phyloP scores from a whole-genome alignment of 2,113 vertebrate species.

The Catharus fuscescens region DNA sequence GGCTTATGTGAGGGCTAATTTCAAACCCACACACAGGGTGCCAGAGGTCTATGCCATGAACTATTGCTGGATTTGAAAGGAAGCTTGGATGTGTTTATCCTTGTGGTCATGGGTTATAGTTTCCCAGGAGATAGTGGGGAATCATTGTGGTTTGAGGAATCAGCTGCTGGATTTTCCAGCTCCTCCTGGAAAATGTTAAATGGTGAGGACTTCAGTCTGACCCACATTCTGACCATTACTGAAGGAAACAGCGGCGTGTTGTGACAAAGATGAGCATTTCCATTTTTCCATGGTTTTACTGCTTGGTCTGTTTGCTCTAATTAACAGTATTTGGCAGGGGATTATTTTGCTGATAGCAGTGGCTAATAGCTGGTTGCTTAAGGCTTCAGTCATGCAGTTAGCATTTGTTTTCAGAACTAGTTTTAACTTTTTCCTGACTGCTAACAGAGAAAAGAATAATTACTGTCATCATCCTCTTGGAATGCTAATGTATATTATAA shows the following conservation, averaged over 20 bases:
- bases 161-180: not conserved
- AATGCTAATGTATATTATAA: not conserved
- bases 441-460: not conserved
- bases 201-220: not conserved
- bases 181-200: not conserved
- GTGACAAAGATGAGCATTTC: not conserved
- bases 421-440: not conserved
- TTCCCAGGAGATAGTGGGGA: not conserved
- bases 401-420: not conserved
- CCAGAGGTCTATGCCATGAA: not conserved
- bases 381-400: not conserved
- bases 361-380: not conserved
- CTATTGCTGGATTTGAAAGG: not conserved
- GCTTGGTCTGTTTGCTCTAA: not conserved
- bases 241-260: not conserved
- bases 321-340: not conserved
- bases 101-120: rapidly evolving
- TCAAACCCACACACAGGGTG: not conserved
- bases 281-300: not conserved
- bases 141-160: not conserved
- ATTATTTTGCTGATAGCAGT: not conserved
- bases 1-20: not conserved
- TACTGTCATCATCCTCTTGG: not conserved
- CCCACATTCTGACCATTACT: not conserved
- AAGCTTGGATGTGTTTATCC: not conserved